Evolutionary conservation across 1,140 invertebrate genomes (phyloP).

Genomic region (Dufourea novaeangliae): DNA sequence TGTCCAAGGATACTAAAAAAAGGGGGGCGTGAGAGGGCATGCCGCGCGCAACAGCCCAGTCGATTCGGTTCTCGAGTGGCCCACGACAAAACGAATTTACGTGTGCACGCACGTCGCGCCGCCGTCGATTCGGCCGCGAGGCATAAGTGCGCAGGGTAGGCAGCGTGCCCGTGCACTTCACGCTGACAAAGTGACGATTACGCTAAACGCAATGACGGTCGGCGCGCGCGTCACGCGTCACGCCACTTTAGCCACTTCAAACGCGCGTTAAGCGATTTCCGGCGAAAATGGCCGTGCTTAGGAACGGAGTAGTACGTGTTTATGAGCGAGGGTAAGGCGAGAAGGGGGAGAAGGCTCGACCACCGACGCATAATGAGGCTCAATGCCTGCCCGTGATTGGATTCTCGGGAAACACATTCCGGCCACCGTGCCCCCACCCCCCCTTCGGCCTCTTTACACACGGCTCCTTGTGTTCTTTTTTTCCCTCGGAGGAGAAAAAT

Average conservation of each 20-base stretch:
- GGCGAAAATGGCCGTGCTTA: slow-evolving; percentile 74
- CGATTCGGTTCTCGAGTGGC: slow-evolving; percentile 61
- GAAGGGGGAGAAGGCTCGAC: no score
- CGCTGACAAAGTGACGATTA: slow-evolving; percentile 79
- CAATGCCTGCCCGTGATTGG: slow-evolving; percentile 42
- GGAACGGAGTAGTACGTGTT: slow-evolving; percentile 60
- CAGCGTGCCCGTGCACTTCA: slow-evolving; percentile 78
- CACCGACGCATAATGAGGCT: slow-evolving; percentile 35
- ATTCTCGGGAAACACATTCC: slow-evolving; percentile 42
- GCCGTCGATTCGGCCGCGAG: no score
- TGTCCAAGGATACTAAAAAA: background rate
- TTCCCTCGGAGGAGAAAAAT: slow-evolving; percentile 5
- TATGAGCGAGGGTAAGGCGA: no score
- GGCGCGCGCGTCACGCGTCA: slow-evolving; percentile 80
- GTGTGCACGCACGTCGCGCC: no score
- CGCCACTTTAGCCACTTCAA: slow-evolving; percentile 79
- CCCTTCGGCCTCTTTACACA: no score
- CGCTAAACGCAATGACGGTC: slow-evolving; percentile 76
- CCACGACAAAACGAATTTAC: slow-evolving; percentile 58
- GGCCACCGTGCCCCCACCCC: background rate
- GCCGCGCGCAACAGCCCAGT: slow-evolving; percentile 32
- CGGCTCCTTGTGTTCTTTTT: background rate
- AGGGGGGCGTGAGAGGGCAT: background rate
- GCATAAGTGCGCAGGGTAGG: slow-evolving; percentile 75
- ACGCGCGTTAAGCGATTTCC: slow-evolving; percentile 79